Percentiles rank a stretch among this genome's conserved stretches.
Conservation (phyloP, 2,113 vertebrate genomes). For the Nettapus auritus region DNA sequence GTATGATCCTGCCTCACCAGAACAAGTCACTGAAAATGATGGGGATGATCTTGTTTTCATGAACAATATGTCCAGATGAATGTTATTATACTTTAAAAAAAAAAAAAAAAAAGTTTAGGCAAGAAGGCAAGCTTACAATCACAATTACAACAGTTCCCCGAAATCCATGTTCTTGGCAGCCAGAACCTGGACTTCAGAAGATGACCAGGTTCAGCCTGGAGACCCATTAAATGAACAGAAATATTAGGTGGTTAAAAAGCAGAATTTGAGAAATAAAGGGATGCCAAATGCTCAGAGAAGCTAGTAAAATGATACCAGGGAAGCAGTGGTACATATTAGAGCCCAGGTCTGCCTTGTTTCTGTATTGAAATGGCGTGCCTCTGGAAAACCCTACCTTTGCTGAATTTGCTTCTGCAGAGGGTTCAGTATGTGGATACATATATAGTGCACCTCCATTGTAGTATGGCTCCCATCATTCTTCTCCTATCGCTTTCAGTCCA, state of each 20-base stretch:
- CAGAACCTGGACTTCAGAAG: background rate
- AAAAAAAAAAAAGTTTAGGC: background rate
- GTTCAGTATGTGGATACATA: background rate
- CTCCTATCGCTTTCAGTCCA: background rate
- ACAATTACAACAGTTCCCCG: background rate
- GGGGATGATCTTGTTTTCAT: background rate
- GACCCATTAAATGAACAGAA: background rate
- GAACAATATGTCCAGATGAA: background rate
- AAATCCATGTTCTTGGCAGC: background rate
- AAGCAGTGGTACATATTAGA: background rate
- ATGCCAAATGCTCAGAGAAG: background rate
- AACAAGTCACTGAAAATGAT: background rate
- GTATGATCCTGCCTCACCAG: background rate
- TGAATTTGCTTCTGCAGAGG: background rate
- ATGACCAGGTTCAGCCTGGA: background rate
- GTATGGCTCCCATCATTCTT: background rate
- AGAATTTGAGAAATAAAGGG: background rate
- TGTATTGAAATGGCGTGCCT: background rate
- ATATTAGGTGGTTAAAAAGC: background rate
- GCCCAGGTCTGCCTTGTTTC: accelerated
- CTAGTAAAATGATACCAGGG: background rate
- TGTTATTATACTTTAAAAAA: background rate
- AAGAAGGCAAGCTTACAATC: background rate
- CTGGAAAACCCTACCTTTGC: background rate
- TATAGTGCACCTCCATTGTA: background rate